Evolutionary conservation across 2,888 invertebrate genomes (phyloP).

Genomic region (Chrysotoxum bicinctum): DNA sequence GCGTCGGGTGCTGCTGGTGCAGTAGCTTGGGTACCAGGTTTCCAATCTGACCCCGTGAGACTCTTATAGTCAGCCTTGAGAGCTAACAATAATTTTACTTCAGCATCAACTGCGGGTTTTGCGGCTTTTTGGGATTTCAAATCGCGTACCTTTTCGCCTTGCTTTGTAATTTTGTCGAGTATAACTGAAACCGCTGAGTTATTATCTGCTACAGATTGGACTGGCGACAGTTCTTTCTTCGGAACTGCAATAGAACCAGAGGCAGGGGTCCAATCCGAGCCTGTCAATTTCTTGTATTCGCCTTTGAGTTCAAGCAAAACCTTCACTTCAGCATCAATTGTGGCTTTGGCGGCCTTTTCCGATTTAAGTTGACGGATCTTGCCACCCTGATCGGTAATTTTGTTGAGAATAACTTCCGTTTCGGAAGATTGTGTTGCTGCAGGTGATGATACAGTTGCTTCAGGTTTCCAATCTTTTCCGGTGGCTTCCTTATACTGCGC

Average conservation of each 20-base stretch:
- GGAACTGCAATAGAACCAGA: slow-evolving; percentile 75
- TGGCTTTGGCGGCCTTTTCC: slow-evolving; percentile 86
- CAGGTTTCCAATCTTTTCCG: slow-evolving; percentile 81
- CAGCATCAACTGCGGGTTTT: slow-evolving; percentile 84
- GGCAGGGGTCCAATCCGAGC: slow-evolving; percentile 83
- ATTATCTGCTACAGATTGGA: slow-evolving; percentile 72
- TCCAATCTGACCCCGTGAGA: slow-evolving; percentile 84
- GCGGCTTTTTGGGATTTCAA: slow-evolving; percentile 87
- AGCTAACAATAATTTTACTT: slow-evolving; percentile 85
- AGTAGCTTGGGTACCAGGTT: slow-evolving; percentile 81
- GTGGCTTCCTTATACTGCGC: slow-evolving; percentile 84
- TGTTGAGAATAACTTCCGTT: slow-evolving; percentile 61
- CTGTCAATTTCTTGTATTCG: slow-evolving; percentile 88
- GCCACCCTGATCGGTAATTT: slow-evolving; percentile 86
- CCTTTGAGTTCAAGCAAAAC: slow-evolving; percentile 87
- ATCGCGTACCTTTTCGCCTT: slow-evolving; percentile 88
- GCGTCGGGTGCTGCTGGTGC: slow-evolving; percentile 31
- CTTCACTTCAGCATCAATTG: slow-evolving; percentile 84
- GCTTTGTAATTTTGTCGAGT: slow-evolving; percentile 82
- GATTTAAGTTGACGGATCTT: slow-evolving; percentile 89
- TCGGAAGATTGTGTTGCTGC: slow-evolving; percentile 1
- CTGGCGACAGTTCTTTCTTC: slow-evolving; percentile 76
- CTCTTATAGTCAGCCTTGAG: slow-evolving; percentile 90
- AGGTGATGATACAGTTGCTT: slow-evolving; percentile 70
- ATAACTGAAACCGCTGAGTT: not conserved